Base-by-base conservation (phyloP, 2,888 invertebrate species). In the Drosophila stalkeri region DNA sequence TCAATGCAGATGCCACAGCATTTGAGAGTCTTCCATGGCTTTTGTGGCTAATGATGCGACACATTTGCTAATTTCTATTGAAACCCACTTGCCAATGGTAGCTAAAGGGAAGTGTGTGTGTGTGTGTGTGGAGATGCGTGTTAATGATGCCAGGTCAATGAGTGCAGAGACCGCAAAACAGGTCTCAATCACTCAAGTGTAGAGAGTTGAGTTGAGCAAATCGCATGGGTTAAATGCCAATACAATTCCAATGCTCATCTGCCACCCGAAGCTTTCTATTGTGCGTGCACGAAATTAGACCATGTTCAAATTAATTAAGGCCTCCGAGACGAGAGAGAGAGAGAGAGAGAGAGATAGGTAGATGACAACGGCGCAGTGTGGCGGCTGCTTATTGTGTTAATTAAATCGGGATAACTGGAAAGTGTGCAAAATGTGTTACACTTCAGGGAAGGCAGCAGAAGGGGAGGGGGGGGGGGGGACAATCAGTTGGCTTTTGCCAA, bases 1-100 rank as follows among this genome's bases (percentile, higher is more conserved):
- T 47, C 47, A 49, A 31, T 63, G 75, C 75, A 80, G 80, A 66
- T 66, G 77, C 69, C 74, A 46, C 82, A 65, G 81, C 86, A 86
- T 73, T 86, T 86, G 86, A 86, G 81, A 76, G 89, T 90, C 89
- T 86, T 86, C 86, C 57, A 66, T 64, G 64, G 52, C 67, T 83
- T 83, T 75, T 89, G 88, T 82, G 88, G 90, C 88, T 91, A 90
- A 91, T 90, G 91, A 86, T 89, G 88, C 88, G 90, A 90, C 91
- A 90, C 86, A 91, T 90, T 90, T 91, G 90, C 90, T 90, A 90
- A 90, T 91, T 88, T 89, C 86, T 88, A 89, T 82, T 85, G 88
- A 84, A 80, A 75, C 81, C 83, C 86, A 89, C 86, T 88, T 85
- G 88, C 85, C 72, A 64, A 57, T 44, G 65, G 67, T 54, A 6